phyloP scores from a whole-genome alignment of 2,113 vertebrate genomes.

The Halcyon senegalensis region DNA sequence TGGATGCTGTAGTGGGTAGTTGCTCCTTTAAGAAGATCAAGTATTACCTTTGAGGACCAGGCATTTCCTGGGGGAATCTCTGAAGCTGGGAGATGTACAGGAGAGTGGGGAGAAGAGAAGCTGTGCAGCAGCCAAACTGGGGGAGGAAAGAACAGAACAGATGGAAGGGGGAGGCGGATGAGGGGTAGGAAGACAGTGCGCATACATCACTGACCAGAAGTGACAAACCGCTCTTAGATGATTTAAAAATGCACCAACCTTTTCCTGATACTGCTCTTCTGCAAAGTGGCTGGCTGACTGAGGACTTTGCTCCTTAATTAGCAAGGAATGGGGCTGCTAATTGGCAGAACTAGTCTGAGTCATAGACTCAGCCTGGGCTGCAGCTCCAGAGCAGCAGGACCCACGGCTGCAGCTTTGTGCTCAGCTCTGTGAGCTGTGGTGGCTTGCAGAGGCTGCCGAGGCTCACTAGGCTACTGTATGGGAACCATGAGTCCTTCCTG shows the following conservation, averaged over 20 bases:
- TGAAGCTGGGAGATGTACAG: neutral
- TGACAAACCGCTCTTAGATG: conserved; percentile 12
- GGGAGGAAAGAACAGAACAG: conserved; percentile 46
- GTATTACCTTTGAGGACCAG: neutral
- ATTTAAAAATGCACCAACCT: conserved; percentile 9
- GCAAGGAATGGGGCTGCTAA: neutral
- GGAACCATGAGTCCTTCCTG: neutral
- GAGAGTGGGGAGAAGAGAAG: neutral
- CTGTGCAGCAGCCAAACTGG: neutral
- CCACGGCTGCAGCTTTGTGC: neutral
- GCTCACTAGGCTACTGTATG: neutral
- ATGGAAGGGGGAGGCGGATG: conserved; percentile 17
- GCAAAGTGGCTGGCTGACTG: conserved; percentile 13
- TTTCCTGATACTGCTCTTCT: conserved; percentile 11
- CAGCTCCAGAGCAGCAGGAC: neutral
- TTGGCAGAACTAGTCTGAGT: conserved; percentile 18
- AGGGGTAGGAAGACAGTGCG: conserved; percentile 7
- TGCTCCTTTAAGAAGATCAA: neutral
- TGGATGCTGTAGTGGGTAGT: neutral
- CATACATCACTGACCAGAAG: conserved; percentile 42
- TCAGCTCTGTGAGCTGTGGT: neutral
- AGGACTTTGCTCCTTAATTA: conserved; percentile 42
- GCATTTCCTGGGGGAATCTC: neutral
- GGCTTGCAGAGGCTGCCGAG: neutral
- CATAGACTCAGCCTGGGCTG: neutral